phyloP scores from a whole-genome alignment of 2,888 invertebrate species.

The Pyrgus malvae region DNA sequence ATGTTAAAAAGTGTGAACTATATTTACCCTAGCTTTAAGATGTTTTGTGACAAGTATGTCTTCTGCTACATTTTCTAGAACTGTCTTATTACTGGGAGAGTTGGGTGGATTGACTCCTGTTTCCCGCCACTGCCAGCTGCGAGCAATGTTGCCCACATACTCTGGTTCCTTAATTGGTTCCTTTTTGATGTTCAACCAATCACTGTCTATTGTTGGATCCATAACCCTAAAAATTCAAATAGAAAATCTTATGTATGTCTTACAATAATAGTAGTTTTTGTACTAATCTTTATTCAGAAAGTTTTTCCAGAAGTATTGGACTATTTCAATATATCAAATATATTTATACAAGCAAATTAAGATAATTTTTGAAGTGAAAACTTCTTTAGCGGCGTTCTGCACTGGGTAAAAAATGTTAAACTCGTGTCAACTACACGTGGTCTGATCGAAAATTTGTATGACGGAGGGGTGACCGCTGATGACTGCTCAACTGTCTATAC shows the following conservation, averaged over 20 bases:
- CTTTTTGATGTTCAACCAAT: constrained; percentile 69
- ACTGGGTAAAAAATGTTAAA: no score
- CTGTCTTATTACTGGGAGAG: constrained; percentile 68
- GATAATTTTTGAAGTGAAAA: no score
- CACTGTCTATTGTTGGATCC: constrained; percentile 69
- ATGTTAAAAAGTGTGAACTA: no score
- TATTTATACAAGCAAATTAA: no score
- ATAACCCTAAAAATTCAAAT: constrained; percentile 45
- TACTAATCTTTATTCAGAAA: not conserved
- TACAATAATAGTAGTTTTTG: not conserved
- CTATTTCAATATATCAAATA: no score
- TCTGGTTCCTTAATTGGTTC: constrained; percentile 62
- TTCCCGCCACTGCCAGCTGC: constrained; percentile 75
- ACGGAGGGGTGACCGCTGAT: no score
- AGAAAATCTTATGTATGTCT: not conserved
- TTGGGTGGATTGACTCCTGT: constrained; percentile 63
- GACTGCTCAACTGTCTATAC: no score
- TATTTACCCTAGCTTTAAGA: constrained; percentile 82
- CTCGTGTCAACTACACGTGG: no score
- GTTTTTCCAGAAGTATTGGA: no score
- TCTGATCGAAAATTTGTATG: no score
- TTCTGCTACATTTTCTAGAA: constrained; percentile 84
- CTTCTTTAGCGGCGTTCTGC: no score
- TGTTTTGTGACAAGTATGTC: constrained; percentile 84
- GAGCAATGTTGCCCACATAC: constrained; percentile 61